Evolutionary conservation across 2,888 invertebrate species (phyloP).

Genomic region (Andrena camellia): DNA sequence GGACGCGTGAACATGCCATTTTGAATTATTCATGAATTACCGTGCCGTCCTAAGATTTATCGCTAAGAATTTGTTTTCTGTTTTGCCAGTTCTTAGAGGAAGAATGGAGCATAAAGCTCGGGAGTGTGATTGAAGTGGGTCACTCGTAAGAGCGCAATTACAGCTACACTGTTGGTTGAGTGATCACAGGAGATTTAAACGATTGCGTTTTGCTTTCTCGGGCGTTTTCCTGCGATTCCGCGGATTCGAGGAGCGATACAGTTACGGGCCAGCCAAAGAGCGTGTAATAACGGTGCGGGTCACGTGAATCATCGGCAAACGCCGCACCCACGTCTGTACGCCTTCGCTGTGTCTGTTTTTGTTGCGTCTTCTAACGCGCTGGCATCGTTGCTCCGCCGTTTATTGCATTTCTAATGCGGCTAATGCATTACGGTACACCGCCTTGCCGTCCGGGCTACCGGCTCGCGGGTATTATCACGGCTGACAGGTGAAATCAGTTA

Average conservation of each 20-base stretch:
- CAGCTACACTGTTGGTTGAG: not conserved
- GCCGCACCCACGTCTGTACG: conserved; percentile 68
- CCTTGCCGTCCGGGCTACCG: conserved; percentile 4
- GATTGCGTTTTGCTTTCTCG: conserved; percentile 6
- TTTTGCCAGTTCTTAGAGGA: conserved; percentile 18
- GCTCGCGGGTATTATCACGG: not conserved
- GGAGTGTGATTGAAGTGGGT: conserved; percentile 76
- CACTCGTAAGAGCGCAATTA: conserved; percentile 42
- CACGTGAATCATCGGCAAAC: conserved; percentile 75
- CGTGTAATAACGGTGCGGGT: conserved; percentile 77
- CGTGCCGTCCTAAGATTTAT: conserved; percentile 37
- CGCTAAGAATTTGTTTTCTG: conserved; percentile 42
- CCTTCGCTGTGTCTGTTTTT: conserved; percentile 63
- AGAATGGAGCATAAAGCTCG: conserved; percentile 68
- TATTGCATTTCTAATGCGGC: conserved; percentile 68
- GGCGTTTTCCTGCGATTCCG: conserved; percentile 34
- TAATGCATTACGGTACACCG: conserved; percentile 62
- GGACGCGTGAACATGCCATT: conserved; percentile 35
- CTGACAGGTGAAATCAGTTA: conserved; percentile 53
- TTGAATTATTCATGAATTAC: conserved; percentile 57
- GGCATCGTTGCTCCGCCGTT: conserved; percentile 50
- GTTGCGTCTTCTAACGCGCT: conserved; percentile 63
- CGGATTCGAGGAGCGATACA: conserved; percentile 32
- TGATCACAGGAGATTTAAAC: conserved; percentile 5
- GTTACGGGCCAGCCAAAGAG: conserved; percentile 56